Conservation (phyloP, 2,888 invertebrate genomes). For the Seira ritae region DNA sequence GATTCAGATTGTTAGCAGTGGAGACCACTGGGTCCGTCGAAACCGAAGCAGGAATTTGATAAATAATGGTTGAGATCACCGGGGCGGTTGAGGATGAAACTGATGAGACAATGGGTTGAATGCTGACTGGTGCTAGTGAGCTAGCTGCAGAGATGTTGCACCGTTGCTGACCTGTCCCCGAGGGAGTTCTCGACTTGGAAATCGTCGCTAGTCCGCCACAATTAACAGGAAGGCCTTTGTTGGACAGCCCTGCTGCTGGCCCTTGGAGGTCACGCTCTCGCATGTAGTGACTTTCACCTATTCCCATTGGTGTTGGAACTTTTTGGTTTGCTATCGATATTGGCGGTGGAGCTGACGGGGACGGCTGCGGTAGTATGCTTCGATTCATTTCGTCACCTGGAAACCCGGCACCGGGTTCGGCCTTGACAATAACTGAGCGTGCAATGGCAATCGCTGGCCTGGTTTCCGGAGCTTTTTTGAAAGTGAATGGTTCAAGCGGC, state of each 20-base stretch:
- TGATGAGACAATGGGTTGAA: conserved; percentile 46
- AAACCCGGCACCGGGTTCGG: conserved; percentile 19
- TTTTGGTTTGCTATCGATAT: conserved; percentile 1
- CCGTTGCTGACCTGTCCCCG: too few relatives aligned
- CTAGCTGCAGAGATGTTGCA: too few relatives aligned
- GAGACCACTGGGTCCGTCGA: background rate
- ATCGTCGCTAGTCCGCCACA: too few relatives aligned
- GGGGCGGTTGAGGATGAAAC: conserved; percentile 49
- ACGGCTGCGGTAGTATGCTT: background rate
- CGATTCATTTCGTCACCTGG: conserved; percentile 34
- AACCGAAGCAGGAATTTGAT: conserved; percentile 52
- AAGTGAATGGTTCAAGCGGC: too few relatives aligned
- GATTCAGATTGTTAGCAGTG: too few relatives aligned
- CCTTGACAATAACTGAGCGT: conserved; percentile 55
- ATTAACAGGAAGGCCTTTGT: conserved; percentile 44
- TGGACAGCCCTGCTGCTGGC: background rate
- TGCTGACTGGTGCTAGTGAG: conserved; percentile 51
- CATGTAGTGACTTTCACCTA: conserved; percentile 36
- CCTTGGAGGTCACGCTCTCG: too few relatives aligned
- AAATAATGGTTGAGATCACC: conserved; percentile 62
- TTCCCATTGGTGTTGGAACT: too few relatives aligned
- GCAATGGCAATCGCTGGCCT: background rate
- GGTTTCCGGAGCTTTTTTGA: too few relatives aligned
- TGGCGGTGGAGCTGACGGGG: background rate
- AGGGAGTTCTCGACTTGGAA: too few relatives aligned